Base-by-base conservation (phyloP, 2,113 vertebrate species). In the Acrocephalus arundinaceus region DNA sequence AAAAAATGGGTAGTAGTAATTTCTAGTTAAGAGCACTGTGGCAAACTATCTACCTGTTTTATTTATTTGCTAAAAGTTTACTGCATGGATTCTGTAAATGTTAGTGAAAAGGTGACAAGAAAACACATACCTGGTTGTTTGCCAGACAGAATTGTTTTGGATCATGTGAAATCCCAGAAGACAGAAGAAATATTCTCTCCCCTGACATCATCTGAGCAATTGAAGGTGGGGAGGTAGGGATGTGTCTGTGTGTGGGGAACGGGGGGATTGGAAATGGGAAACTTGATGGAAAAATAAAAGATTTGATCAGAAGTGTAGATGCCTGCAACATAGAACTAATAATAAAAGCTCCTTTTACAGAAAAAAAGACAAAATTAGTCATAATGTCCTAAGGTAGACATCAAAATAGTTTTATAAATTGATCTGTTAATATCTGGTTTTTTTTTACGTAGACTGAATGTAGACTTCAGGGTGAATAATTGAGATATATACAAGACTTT, bases 151-250 rank as follows among this genome's bases (percentile, higher is more conserved):
- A 43, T 84, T 2, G 11, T 24, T 80, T 62, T 24, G 31, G 8
- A 66, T 70, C 24, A 33, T 25, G 14, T 48, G 22, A 33, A 81
- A 49, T 49, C 22, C 4, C 12, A 35, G 61, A 67, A 67, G 7
- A 77, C 5, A 62, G 15, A 9, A 67, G 22, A 66, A 85, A 84
- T n/a, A 3, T 45, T 81, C 20, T 51, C 15, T 85, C 25, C 16
- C 4, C 15, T 20, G 19, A 9, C 0, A 17, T 5, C 7, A 77
- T 21, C 10, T 54, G 51, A 27, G 9, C 3, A 67, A 28, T 0
- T 0, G 2, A 59, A 17, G 6, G 12, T 24, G 18, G 5, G 22
- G 15, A 37, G 12, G 33, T 0, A 1, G 25, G 6, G 30, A 39
- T 31, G 10, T 41, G 46, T 21, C 59, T 19, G 10, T 39, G 37